phyloP scores from a whole-genome alignment of 2,113 vertebrate species.

The Xenopus laevis region DNA sequence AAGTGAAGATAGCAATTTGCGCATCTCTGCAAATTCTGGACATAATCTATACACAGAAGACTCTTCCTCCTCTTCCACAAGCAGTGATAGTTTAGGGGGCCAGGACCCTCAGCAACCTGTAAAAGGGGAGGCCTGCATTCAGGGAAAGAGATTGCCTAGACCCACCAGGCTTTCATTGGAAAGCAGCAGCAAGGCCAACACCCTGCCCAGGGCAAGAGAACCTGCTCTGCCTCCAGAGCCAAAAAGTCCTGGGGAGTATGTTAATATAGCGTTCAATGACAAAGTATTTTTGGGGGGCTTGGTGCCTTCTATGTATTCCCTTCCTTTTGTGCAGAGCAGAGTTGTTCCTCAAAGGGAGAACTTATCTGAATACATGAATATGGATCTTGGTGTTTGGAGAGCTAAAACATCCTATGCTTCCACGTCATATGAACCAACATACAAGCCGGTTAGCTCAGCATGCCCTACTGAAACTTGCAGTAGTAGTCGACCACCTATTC shows the following conservation, averaged over 20 bases:
- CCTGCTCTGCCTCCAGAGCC: conserved; percentile 67
- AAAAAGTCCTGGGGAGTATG: conserved; percentile 82
- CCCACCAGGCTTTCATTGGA: conserved; percentile 77
- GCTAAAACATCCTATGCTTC: conserved; percentile 49
- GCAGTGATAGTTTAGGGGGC: conserved; percentile 80
- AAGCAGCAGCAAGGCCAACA: conserved; percentile 75
- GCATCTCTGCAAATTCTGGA: conserved; percentile 64
- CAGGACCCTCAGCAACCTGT: conserved; percentile 67
- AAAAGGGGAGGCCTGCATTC: conserved; percentile 46
- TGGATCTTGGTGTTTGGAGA: conserved; percentile 66
- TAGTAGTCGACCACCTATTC: conserved; percentile 41
- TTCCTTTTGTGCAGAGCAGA: conserved; percentile 44
- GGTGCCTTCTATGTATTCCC: conserved; percentile 48
- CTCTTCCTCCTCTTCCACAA: conserved; percentile 69
- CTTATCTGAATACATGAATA: conserved; percentile 75
- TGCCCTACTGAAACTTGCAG: conserved; percentile 48
- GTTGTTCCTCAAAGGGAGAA: conserved; percentile 50
- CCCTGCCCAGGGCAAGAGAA: conserved; percentile 74
- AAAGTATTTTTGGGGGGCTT: conserved; percentile 53
- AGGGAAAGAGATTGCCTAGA: conserved; percentile 59
- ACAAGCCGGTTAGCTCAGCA: conserved; percentile 41
- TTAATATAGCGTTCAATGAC: conserved; percentile 78
- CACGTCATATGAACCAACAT: conserved; percentile 3
- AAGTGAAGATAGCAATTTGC: conserved; percentile 62
- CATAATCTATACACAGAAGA: conserved; percentile 72